Evolutionary conservation across 2,113 vertebrate genomes (phyloP).

Genomic region (Sterrhoptilus dennistouni): DNA sequence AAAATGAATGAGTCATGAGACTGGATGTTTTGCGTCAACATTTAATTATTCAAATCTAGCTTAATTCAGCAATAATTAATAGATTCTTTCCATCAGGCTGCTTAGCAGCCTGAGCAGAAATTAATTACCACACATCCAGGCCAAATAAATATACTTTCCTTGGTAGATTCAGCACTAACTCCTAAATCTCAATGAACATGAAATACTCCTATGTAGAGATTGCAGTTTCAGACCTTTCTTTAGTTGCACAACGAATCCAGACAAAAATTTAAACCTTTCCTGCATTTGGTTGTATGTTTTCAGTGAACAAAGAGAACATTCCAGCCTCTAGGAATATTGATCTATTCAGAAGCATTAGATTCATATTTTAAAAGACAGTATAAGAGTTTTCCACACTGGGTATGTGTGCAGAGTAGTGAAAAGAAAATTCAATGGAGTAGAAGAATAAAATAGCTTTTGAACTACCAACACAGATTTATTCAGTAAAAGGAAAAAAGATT

Average conservation of each 20-base stretch:
- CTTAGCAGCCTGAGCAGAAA: background rate
- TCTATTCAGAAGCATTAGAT: background rate
- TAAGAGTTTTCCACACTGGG: background rate
- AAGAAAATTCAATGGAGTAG: background rate
- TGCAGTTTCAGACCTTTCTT: background rate
- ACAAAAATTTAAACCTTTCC: background rate
- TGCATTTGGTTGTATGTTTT: background rate
- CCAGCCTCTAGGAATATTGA: background rate
- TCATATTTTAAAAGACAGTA: background rate
- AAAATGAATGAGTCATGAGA: background rate
- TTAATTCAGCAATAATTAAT: background rate
- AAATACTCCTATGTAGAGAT: background rate
- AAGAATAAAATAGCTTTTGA: background rate
- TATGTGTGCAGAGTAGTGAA: background rate
- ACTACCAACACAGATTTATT: background rate
- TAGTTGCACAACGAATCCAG: background rate
- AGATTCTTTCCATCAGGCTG: background rate
- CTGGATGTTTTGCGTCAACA: background rate
- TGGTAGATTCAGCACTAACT: background rate
- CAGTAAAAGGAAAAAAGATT: background rate
- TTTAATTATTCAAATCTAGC: slow-evolving; percentile 8
- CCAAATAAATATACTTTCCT: background rate
- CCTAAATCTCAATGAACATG: background rate
- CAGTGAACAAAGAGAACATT: background rate
- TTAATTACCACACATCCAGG: background rate